phyloP scores from a whole-genome alignment of 2,888 invertebrate genomes.

The Selenia dentaria region DNA sequence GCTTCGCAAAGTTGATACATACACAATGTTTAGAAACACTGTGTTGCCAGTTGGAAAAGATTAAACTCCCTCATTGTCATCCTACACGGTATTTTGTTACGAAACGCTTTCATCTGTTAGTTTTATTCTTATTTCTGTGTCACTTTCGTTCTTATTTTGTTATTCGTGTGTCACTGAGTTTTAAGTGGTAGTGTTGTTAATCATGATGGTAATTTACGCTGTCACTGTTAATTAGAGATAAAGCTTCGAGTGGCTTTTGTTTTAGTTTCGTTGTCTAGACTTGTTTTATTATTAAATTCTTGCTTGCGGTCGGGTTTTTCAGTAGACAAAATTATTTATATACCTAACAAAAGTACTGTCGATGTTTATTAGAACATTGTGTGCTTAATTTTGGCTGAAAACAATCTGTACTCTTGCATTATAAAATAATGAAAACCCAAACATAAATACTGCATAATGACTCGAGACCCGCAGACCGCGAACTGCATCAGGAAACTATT shows the following conservation, averaged over 20 bases:
- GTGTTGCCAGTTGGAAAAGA: constrained; percentile 19
- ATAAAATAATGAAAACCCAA: no score
- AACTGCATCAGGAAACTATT: no score
- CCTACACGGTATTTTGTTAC: constrained; percentile 39
- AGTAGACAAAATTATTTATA: no score
- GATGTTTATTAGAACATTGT: no score
- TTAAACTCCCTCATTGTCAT: constrained; percentile 14
- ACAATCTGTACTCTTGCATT: no score
- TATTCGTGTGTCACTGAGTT: constrained; percentile 46
- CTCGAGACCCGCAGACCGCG: no score
- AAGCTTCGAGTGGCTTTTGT: constrained; percentile 39
- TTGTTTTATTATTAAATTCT: constrained; percentile 2
- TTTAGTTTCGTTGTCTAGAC: constrained; percentile 21
- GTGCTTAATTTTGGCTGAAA: no score
- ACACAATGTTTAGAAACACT: constrained; percentile 5
- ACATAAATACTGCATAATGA: no score
- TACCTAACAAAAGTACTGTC: no score
- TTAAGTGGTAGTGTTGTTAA: constrained; percentile 52
- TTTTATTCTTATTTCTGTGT: constrained; percentile 48
- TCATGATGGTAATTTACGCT: constrained; percentile 58
- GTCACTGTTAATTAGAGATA: constrained; percentile 46
- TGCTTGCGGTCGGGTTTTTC: no score
- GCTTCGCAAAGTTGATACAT: constrained; percentile 17
- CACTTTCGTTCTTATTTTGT: constrained; percentile 31
- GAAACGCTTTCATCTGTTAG: constrained; percentile 42